Evolutionary conservation across 2,113 vertebrate genomes (phyloP), one percentile per base, ranked within the genome.

Genomic region (Rhodinocichla rosea): DNA sequence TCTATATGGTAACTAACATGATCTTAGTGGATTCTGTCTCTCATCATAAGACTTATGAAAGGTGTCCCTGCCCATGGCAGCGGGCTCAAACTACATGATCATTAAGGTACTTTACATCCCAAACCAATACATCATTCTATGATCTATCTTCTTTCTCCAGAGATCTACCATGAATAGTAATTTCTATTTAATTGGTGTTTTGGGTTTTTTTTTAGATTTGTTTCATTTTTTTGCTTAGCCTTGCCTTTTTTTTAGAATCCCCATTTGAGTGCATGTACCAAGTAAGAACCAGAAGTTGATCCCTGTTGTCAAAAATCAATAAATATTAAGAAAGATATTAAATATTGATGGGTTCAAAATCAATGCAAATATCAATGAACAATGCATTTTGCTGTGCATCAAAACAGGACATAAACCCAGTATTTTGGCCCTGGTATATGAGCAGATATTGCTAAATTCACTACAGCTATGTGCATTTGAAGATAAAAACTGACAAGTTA

Each of bases 1-100:
- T 60, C 45, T 80, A 2, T 26, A 10, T 0, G 1, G 18, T 56
- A 17, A 6, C 13, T 47, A 59, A n/a, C 7, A 44, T 1, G 1
- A 33, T 60, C 15, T 35, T 50, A 47, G 21, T 64, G 27, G 7
- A 57, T 75, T 71, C 16, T 52, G 2, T 13, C 14, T 82, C 18
- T 40, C 4, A 2, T 79, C 13, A 22, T 12, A 82, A 87, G 30
- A 55, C 2, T n/a, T 59, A 59, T 1, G 21, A 26, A 57, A 71
- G 2, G 11, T 80, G 17, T 35, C 8, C 5, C 20, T 63, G 24
- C 49, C 57, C 9, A 42, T 32, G n/a, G 21, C 35, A 50, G 22
- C 10, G 32, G 6, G 7, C 8, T 65, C 27, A 7, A 73, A 44
- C 6, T 37, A 33, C 9, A 20, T 50, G 22, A 16, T 37, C 15